These are phyloP conservation scores for Acanthosepion esculentum DNA, from an alignment of 2,888 invertebrate species.

Conservation along the genomic window DNA sequence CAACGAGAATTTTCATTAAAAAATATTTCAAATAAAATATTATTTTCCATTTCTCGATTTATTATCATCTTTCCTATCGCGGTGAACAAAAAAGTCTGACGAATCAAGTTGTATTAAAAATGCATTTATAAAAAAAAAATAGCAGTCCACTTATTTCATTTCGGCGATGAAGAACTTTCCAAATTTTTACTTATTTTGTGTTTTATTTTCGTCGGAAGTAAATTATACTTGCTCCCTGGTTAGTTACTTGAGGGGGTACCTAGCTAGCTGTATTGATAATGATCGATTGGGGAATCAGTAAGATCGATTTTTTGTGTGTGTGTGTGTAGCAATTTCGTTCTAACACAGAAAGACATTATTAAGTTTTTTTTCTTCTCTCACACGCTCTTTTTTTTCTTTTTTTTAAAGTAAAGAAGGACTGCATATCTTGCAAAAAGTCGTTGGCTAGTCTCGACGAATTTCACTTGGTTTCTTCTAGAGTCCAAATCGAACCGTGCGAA, in stretches of 20 bases:
- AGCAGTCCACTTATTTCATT: not conserved
- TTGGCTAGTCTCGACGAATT: not conserved
- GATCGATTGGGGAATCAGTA: not conserved
- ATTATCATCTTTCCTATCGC: not conserved
- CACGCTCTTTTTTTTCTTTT: not conserved
- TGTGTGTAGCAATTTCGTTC: not conserved
- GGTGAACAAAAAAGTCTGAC: not conserved
- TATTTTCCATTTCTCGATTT: not conserved
- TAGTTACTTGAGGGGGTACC: not conserved
- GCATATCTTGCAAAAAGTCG: not conserved
- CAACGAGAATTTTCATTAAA: not conserved
- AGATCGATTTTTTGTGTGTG: constrained; percentile 6
- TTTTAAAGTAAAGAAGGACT: not conserved
- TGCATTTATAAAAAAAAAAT: not conserved
- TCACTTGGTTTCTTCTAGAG: not conserved
- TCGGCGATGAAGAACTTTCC: not conserved
- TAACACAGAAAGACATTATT: not conserved
- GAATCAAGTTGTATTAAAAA: not conserved
- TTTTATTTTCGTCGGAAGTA: not conserved
- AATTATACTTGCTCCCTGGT: not conserved
- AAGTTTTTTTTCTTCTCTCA: not conserved
- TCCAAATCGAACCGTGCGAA: not conserved
- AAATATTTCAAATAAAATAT: not conserved
- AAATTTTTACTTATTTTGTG: not conserved
- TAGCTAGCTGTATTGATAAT: not conserved